A percentile compares a stretch with the other conserved stretches of the same genome.
phyloP scores from a whole-genome alignment of 2,113 vertebrate species.

The Nipponia nippon region DNA sequence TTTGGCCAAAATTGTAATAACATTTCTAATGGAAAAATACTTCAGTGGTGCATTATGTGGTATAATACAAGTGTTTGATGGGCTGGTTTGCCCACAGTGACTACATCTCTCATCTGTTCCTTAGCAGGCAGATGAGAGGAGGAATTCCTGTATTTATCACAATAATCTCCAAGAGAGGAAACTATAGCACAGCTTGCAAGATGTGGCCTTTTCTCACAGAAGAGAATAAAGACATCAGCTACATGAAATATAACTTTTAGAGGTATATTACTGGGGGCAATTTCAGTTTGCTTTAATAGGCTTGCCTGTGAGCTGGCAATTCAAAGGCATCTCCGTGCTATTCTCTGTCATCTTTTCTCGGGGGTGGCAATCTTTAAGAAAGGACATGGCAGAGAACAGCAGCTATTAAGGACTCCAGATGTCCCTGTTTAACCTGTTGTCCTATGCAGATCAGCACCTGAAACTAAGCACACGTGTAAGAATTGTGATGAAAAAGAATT shows the following conservation, averaged over 20 bases:
- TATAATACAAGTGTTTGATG: not conserved
- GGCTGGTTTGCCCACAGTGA: not conserved
- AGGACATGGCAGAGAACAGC: not conserved
- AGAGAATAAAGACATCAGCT: not conserved
- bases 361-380: not conserved
- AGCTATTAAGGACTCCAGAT: not conserved
- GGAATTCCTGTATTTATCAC: not conserved
- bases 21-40: not conserved
- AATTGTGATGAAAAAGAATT: not conserved
- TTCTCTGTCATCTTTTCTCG: not conserved
- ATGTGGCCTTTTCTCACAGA: not conserved
- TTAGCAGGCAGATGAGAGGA: not conserved
- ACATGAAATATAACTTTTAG: not conserved
- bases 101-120: not conserved
- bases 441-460: not conserved
- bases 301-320: not conserved
- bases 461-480: not conserved
- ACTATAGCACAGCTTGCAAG: not conserved
- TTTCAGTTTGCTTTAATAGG: not conserved
- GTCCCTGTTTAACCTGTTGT: not conserved
- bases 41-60: not conserved
- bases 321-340: not conserved
- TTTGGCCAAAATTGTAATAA: not conserved
- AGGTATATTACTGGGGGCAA: not conserved
- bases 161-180: not conserved